Base-by-base conservation (phyloP, 30 jellyfish, hydroid and myxozoan genomes). In the Haliclystus octoradiatus region DNA sequence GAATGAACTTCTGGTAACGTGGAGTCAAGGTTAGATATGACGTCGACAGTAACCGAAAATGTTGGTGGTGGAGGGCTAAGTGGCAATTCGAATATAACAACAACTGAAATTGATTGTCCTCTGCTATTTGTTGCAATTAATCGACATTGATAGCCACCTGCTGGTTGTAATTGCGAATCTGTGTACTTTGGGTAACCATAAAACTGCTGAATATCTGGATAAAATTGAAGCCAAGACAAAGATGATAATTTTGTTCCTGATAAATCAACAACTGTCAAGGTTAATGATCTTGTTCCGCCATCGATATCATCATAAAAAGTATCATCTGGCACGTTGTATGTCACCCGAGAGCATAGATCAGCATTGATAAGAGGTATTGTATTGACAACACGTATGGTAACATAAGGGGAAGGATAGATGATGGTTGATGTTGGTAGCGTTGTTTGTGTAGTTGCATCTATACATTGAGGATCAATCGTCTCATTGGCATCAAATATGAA, bases 291-390 rank as follows among this genome's bases (percentile, higher is more conserved):
- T 2, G 97, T 80, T 14, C 30, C 53, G 31, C 97, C 97, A 71
- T 88, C 97, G 3, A 88, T 46, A 15, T 57, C 67, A 47, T 88
- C 97, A 27, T 72, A 71, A 68, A 88, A 88, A 13, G 97, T 88
- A 74, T 88, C 74, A n/a, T 60, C 72, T 19, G 97, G 97, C 3
- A 88, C 67, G 2, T 72, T 77, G 40, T 60, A 80, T 12, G 57
- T 40, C 57, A 40, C 9, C 57, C 19, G 57, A 40, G 57, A 5
- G 19, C 57, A 40, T 19, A 40, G 19, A 5, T 9, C 9, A 40
- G 19, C 57, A 40, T 40, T 19, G 9, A 40, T 19, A 19, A 40
- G 14, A 19, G 57, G 19, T 5, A 40, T 40, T 5, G 57, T 9
- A 40, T 9, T 40, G 19, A 40, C 57, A 40, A 40, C 57, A 40